phyloP scores from a whole-genome alignment of 1,140 invertebrate genomes.

The Trialeurodes vaporariorum region DNA sequence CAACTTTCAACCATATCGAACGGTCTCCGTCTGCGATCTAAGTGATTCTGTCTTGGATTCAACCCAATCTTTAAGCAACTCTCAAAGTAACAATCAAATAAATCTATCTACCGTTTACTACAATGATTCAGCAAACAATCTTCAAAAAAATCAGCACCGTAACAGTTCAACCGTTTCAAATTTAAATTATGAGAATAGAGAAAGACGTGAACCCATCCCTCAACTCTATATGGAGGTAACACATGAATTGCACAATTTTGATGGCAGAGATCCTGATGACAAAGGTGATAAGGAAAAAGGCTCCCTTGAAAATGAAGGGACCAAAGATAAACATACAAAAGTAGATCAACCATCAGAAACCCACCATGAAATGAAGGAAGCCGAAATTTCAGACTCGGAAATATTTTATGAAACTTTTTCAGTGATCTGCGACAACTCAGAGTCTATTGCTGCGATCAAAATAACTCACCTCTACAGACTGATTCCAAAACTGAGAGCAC shows the following conservation, averaged over 20 bases:
- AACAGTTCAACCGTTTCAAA: background rate
- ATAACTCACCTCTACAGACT: too few species aligned
- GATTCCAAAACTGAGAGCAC: background rate
- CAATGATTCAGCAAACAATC: background rate
- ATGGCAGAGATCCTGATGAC: background rate
- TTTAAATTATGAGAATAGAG: background rate
- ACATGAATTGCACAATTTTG: background rate
- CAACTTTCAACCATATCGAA: background rate
- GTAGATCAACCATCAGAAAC: background rate
- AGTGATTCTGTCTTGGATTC: background rate
- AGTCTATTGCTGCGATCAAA: too few species aligned
- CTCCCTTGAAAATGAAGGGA: too few species aligned
- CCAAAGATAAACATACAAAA: background rate
- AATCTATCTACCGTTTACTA: background rate
- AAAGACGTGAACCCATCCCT: background rate
- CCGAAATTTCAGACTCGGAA: background rate
- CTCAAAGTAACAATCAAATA: background rate
- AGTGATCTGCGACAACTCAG: background rate
- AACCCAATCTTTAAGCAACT: background rate
- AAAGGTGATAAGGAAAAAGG: background rate
- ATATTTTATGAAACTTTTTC: background rate
- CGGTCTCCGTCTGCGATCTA: background rate
- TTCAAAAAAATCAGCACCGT: background rate
- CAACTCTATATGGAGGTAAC: background rate
- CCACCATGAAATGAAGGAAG: background rate